Evolutionary conservation across 2,888 invertebrate genomes (phyloP).

Genomic region (Eulithis prunata): DNA sequence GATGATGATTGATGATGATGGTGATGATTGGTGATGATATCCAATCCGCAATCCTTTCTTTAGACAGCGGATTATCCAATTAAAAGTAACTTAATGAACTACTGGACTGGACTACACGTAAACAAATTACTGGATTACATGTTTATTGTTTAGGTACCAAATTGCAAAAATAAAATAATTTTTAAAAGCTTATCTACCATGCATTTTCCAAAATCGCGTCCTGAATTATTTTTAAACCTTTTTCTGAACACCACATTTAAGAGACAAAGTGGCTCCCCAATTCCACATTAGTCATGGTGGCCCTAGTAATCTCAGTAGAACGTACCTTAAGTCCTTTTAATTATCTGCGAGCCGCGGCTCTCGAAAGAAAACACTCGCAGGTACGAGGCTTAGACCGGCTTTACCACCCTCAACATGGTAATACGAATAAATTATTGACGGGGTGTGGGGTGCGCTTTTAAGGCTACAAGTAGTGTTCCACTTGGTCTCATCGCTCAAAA

Average conservation of each 20-base stretch:
- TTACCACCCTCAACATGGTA: slow-evolving; percentile 49
- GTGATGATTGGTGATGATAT: too few relatives aligned
- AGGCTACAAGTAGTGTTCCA: neutral
- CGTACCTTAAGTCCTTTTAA: slow-evolving; percentile 69
- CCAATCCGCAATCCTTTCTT: too few relatives aligned
- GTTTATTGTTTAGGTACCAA: too few relatives aligned
- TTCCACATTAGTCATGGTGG: slow-evolving; percentile 34
- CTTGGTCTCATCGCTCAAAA: neutral
- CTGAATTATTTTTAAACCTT: neutral
- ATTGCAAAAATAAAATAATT: too few relatives aligned
- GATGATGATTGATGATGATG: too few relatives aligned
- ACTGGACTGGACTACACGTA: too few relatives aligned
- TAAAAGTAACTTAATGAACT: too few relatives aligned
- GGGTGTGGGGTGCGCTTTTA: slow-evolving; percentile 31
- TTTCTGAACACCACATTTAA: neutral
- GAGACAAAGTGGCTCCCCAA: neutral
- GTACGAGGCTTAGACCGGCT: slow-evolving; percentile 43
- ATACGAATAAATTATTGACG: slow-evolving; percentile 65
- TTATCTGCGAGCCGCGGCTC: slow-evolving; percentile 59
- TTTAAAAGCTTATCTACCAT: too few relatives aligned
- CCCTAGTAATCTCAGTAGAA: slow-evolving; percentile 58
- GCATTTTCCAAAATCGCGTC: too few relatives aligned
- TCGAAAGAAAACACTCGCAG: slow-evolving; percentile 64
- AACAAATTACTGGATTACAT: too few relatives aligned
- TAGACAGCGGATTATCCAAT: too few relatives aligned